Evolutionary conservation across 1,140 invertebrate genomes (phyloP), one percentile per base, ranked within the genome.

Genomic region (Pteromalus puparum): DNA sequence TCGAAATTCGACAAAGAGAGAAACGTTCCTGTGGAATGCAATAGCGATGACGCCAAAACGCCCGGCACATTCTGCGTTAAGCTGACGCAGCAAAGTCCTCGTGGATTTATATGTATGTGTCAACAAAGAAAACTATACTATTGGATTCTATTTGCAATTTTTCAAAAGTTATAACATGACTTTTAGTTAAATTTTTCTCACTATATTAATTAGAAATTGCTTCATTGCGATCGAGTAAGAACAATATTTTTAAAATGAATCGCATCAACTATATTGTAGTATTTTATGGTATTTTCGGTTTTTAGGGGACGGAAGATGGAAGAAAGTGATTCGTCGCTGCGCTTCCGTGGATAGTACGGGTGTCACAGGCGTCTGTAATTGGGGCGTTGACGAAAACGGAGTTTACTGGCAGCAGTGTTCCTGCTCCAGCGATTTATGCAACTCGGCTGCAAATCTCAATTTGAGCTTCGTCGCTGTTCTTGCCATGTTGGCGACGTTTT

Each of bases 351-450:
- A 97, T 7, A 97, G 97, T 86, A 98, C 96, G 38, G 97, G 97
- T 87, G 97, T 97, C 0, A 98, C 97, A 0, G 97, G 97, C 67
- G 97, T 98, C 2, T 99, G 98, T 89, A 98, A 98, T 90, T 98
- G 98, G 97, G 98, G 98, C n/a, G 97, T 98, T 21, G 96, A 97
- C 87, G 95, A 97, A 81, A 98, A 98, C 89, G 97, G 97, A 5
- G 97, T 97, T 0, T 99, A 98, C 89, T 99, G 97, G 97, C 97
- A 99, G 91, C 97, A 98, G 90, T 99, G 98, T 90, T 98, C 98
- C 88, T 99, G 98, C 91, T 97, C 97, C 0, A 94, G 96, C 84
- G 97, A 98, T 90, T 95, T 95, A 86, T 99, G 98, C 89, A 99
- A 98, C 91, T 88, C 82, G 76, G 89, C 91, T 7, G 30, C 86